Percentiles rank a stretch among this genome's conserved stretches.
phyloP scores from a whole-genome alignment of 2,888 invertebrate species.

The Griposia aprilina region DNA sequence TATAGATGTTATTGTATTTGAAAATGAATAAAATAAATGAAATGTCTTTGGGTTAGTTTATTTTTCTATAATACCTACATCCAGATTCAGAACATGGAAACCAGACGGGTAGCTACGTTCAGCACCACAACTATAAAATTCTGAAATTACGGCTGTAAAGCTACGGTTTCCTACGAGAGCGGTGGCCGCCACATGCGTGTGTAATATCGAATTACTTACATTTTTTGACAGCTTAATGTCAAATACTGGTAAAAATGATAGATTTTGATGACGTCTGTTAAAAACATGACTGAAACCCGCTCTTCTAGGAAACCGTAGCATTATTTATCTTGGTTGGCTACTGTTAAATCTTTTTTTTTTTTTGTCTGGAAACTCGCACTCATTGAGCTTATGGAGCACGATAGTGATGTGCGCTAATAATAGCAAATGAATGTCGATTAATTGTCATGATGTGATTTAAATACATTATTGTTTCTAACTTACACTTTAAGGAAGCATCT shows the following conservation, averaged over 20 bases:
- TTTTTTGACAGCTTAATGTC: neutral
- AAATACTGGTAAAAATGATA: neutral
- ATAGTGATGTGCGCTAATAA: too few relatives aligned
- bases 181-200: neutral
- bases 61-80: neutral
- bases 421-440: neutral
- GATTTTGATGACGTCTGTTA: neutral
- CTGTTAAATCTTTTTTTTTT: neutral
- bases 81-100: neutral
- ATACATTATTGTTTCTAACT: too few relatives aligned
- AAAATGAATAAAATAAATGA: conserved; percentile 87
- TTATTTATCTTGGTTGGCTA: neutral
- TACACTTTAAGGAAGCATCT: too few relatives aligned
- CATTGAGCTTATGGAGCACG: neutral
- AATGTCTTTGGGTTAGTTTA: conserved; percentile 65
- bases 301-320: neutral
- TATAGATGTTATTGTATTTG: conserved; percentile 91
- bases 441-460: neutral
- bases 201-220: neutral
- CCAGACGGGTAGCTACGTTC: neutral
- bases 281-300: neutral
- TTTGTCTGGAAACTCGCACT: neutral
- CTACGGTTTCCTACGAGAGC: too few relatives aligned
- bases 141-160: neutral
- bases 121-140: neutral